Evolutionary conservation across 2,797 vertebrate species (phyloP), one percentile per base, ranked within the genome.

Genomic region (Micrastur ruficollis): DNA sequence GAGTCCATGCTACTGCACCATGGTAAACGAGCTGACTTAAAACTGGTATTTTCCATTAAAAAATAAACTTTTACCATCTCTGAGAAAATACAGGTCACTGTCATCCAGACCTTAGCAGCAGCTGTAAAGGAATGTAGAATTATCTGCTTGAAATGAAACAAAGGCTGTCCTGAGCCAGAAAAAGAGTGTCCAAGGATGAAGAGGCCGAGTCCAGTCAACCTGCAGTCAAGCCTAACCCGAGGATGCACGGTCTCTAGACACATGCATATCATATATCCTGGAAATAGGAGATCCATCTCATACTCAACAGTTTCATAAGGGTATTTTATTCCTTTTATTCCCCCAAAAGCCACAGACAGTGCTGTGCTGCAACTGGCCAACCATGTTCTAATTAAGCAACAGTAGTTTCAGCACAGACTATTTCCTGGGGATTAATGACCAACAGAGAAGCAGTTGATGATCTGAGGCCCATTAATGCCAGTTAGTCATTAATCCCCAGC

Each of bases 401-500:
- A 85, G 72, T 25, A 68, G 71, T 79, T 95, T 78, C 81, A 91
- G 72, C 67, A 80, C 40, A 78, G 93, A 38, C 78, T 91, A 26
- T 63, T 96, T 97, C 95, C 94, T 96, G 89, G 93, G 95, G 86
- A 97, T 96, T 97, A 97, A 96, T 89, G 92, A 82, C 93, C 90
- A 93, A 15, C 84, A 92, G 93, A 81, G 94, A 94, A 83, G 84
- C 56, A 23, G 90, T 25, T 95, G 97, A 95, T 89, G 95, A 93
- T 93, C 80, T 93, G 87, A 95, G 90, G 83, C 81, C 90, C 90
- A 96, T 95, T 96, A 96, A 87, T 73, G 75, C 68, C 89, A 89
- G 83, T 81, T 58, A 92, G 81, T 59, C 92, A 96, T 93, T 93
- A 96, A 96, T 89, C 86, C 93, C 90, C 61, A 85, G 90, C 81